Percentiles rank a stretch among this genome's conserved stretches.
Conservation (phyloP, 2,113 vertebrate species). For the Pedetes capensis region DNA sequence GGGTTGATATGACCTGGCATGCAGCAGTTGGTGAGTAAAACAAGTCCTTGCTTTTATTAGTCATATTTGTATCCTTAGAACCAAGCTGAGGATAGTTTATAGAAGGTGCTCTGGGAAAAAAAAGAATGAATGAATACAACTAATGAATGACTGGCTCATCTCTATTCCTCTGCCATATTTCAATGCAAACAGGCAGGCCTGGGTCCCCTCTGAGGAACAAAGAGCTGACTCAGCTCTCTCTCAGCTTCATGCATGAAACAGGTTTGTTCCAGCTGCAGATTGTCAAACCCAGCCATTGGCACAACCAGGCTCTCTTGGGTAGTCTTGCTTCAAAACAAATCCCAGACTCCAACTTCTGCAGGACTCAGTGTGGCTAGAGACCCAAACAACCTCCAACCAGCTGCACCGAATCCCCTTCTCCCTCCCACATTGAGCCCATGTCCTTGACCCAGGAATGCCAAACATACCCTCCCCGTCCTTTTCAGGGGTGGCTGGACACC, state of each 20-base stretch:
- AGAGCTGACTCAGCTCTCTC: conserved; percentile 41
- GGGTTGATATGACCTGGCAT: conserved; percentile 44
- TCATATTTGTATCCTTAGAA: neutral
- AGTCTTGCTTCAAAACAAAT: conserved; percentile 70
- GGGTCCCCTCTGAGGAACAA: conserved; percentile 11
- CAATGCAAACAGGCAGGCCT: conserved; percentile 36
- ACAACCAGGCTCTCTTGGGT: conserved; percentile 35
- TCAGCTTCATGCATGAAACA: conserved; percentile 19
- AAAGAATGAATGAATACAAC: neutral
- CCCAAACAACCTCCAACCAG: neutral
- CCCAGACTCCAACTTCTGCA: conserved; percentile 48
- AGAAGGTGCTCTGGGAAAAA: neutral
- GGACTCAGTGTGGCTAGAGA: conserved; percentile 36
- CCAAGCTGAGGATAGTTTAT: neutral
- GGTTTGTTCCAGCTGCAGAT: conserved; percentile 67
- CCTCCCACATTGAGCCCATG: neutral
- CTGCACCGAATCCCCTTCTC: conserved; percentile 44
- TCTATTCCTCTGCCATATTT: neutral
- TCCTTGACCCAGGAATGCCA: no score
- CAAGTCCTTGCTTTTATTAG: neutral
- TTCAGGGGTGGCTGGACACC: neutral
- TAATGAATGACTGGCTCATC: neutral
- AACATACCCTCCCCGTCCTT: neutral
- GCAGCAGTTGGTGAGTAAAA: conserved; percentile 61
- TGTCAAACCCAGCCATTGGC: conserved; percentile 43